Evolutionary conservation across 2,113 vertebrate genomes (phyloP).

Genomic region (Varanus komodoensis): DNA sequence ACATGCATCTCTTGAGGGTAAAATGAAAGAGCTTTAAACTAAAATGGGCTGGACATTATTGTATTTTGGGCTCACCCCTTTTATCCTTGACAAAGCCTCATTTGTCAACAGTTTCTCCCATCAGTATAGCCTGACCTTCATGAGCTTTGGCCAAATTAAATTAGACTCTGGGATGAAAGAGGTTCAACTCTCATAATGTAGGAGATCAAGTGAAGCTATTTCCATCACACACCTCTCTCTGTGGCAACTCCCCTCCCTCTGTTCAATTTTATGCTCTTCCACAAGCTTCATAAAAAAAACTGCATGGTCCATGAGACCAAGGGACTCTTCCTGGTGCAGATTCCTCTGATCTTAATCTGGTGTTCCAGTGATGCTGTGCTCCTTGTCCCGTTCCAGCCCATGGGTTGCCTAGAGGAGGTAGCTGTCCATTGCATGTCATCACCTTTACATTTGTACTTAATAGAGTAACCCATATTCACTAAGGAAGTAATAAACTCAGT

Average conservation of each 20-base stretch:
- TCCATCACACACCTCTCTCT: background rate
- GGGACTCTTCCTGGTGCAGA: background rate
- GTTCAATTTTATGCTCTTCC: background rate
- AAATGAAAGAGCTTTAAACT: too few relatives aligned
- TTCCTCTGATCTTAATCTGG: background rate
- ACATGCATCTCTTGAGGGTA: too few relatives aligned
- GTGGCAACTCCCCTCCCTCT: background rate
- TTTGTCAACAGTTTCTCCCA: too few relatives aligned
- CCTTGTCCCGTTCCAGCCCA: background rate
- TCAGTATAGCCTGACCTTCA: too few relatives aligned
- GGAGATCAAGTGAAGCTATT: background rate
- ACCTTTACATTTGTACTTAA: conserved; percentile 41
- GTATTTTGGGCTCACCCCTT: too few relatives aligned
- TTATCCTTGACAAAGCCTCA: too few relatives aligned
- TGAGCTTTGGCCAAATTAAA: too few relatives aligned
- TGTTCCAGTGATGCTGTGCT: background rate
- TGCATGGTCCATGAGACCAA: background rate
- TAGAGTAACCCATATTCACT: background rate
- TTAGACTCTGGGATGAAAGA: too few relatives aligned
- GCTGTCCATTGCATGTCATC: too few relatives aligned
- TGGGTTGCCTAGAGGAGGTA: too few relatives aligned
- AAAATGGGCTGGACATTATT: too few relatives aligned
- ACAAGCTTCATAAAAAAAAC: background rate
- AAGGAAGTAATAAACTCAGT: background rate
- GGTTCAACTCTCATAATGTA: too few relatives aligned